phyloP scores from a whole-genome alignment of 1,140 invertebrate genomes.

The Meloidogyne hapla region DNA sequence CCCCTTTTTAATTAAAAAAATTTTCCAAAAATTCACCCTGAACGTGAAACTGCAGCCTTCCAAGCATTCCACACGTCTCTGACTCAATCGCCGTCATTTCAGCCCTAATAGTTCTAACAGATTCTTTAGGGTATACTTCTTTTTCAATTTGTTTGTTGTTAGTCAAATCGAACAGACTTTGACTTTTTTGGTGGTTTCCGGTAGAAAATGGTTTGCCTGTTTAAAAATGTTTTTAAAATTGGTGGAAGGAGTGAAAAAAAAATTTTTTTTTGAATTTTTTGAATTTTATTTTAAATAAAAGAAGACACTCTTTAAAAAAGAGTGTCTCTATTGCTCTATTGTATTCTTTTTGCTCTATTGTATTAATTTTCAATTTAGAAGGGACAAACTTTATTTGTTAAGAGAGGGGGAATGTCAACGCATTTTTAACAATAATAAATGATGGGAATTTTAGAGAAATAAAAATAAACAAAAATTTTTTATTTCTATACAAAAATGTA shows the following conservation, averaged over 20 bases:
- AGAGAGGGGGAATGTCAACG: too few relatives aligned
- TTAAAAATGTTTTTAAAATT: too few relatives aligned
- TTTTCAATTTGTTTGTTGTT: not conserved
- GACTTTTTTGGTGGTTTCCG: not conserved
- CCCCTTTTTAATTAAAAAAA: too few relatives aligned
- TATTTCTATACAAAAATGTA: too few relatives aligned
- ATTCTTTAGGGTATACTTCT: not conserved
- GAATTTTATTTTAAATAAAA: not conserved
- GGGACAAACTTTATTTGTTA: too few relatives aligned
- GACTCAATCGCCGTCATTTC: conserved; percentile 41
- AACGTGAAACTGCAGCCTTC: conserved; percentile 44
- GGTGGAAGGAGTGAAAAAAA: not conserved
- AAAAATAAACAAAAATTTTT: too few relatives aligned
- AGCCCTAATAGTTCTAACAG: conserved; percentile 3
- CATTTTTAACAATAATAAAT: too few relatives aligned
- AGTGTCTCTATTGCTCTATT: too few relatives aligned
- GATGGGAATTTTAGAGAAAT: too few relatives aligned
- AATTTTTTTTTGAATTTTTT: not conserved
- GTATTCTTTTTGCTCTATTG: too few relatives aligned
- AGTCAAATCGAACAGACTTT: not conserved
- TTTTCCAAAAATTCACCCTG: conserved; percentile 35
- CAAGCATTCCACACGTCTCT: conserved; percentile 45
- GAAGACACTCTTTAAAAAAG: too few relatives aligned
- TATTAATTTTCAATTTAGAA: too few relatives aligned
- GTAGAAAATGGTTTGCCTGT: not conserved